Base-by-base conservation (phyloP, 2,113 vertebrate genomes). In the Tetraodon nigroviridis region DNA sequence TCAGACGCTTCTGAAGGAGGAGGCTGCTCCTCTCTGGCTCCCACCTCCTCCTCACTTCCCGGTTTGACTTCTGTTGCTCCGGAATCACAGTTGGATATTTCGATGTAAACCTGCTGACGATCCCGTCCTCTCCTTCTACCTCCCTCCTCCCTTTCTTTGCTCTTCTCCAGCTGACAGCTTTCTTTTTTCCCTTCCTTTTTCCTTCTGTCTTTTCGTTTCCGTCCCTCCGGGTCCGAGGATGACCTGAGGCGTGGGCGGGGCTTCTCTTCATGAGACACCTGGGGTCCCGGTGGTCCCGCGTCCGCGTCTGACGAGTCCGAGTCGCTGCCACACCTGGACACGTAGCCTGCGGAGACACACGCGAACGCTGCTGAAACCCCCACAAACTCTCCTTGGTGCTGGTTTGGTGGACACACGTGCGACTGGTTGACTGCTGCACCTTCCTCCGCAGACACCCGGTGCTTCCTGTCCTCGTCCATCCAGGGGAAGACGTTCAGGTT, bases 381-480 rank as follows among this genome's bases (percentile, higher is more conserved):
- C 22, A 3, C 2, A 24, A 24, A 2, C 5, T 5, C 22, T 24
- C 22, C 22, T 2, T 24, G 2, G 22, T 24, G 45, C 42, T 40
- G 18, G 40, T 20, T 13, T 40, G 7, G 15, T 24, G 37, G 49
- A 27, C 16, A 8, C 3, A 24, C 22, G 29, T 67, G 22, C 27
- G 46, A 16, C 7, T 42, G 48, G 32, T 64, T 22, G 47, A 19
- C 59, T 27, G 49, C 29, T 47, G 67, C 82, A 99, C 96, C 97
- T 93, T 98, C 95, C 69, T 99, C 97, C 17, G 93, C 89, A 47
- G 95, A 97, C 4, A 97, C 86, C 11, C 90, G 91, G 61, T 96
- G 94, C 51, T 75, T 79, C 73, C 87, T 93, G 2, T 65, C 79
- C 47, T 89, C 86, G 3, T 87, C 83, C 3, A 69, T 87, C 95